These are phyloP conservation scores for Podiceps cristatus DNA, from an alignment of 2,113 vertebrate species.

Conservation along the genomic window DNA sequence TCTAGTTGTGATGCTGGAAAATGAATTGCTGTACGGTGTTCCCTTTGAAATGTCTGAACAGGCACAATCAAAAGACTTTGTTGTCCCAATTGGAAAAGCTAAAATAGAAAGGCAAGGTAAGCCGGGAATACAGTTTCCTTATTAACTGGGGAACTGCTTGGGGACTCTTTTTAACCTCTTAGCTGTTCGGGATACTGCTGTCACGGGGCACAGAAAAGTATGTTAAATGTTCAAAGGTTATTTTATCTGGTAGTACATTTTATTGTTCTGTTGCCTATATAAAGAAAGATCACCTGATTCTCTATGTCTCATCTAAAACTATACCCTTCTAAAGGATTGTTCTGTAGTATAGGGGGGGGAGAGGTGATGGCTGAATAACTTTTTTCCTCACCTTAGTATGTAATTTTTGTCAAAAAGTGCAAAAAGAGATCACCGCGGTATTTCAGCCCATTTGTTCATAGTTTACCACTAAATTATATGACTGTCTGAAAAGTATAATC, in stretches of 20 bases:
- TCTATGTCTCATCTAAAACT: not conserved
- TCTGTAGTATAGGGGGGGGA: not conserved
- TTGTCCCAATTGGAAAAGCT: slow-evolving; percentile 95
- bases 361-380: not conserved
- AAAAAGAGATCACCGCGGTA: not conserved
- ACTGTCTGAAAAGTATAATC: not conserved
- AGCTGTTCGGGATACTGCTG: not conserved
- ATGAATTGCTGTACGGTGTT: slow-evolving; percentile 94
- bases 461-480: not conserved
- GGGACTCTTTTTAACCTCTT: not conserved
- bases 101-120: slow-evolving; percentile 92
- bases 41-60: slow-evolving; percentile 93
- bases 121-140: not conserved
- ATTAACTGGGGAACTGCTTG: not conserved
- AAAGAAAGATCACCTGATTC: not conserved
- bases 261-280: not conserved
- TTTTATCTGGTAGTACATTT: not conserved
- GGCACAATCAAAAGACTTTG: slow-evolving; percentile 91
- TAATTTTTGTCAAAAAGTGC: not conserved
- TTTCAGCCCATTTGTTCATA: not conserved
- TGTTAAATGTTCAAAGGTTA: not conserved
- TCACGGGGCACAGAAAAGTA: not conserved
- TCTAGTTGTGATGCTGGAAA: slow-evolving; percentile 95
- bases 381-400: not conserved
- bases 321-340: not conserved